phyloP scores from a whole-genome alignment of 2,113 vertebrate species.

The Camelus dromedarius region DNA sequence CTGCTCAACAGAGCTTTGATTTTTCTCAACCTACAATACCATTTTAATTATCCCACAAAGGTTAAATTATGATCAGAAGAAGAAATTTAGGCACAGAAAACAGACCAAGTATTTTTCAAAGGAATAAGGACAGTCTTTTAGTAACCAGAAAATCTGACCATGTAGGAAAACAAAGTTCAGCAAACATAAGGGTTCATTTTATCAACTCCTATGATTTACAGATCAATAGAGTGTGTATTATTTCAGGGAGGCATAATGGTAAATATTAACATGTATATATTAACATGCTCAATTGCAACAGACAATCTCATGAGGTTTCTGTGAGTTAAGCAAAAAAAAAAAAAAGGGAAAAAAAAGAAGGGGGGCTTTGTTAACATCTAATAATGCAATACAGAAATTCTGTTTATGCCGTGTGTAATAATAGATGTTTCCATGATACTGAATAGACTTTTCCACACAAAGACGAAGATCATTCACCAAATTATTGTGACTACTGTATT shows the following conservation, averaged over 20 bases:
- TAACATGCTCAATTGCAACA: neutral
- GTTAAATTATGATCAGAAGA: slow-evolving; percentile 33
- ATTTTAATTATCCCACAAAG: neutral
- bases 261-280: neutral
- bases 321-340: neutral
- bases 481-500: neutral
- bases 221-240: neutral
- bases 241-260: neutral
- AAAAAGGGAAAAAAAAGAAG: neutral
- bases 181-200: neutral
- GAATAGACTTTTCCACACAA: neutral
- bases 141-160: neutral
- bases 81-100: neutral
- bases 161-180: slow-evolving; percentile 10
- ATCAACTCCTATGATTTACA: neutral
- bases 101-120: slow-evolving; percentile 21
- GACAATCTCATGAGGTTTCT: neutral
- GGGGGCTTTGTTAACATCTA: neutral
- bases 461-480: neutral
- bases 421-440: slow-evolving; percentile 11
- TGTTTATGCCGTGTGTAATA: neutral
- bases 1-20: neutral
- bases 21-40: slow-evolving; percentile 18
- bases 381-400: neutral
- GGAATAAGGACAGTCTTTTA: neutral